Evolutionary conservation across 2,797 vertebrate genomes (phyloP), one percentile per base, ranked within the genome.

Genomic region (Garrulus glandarius): DNA sequence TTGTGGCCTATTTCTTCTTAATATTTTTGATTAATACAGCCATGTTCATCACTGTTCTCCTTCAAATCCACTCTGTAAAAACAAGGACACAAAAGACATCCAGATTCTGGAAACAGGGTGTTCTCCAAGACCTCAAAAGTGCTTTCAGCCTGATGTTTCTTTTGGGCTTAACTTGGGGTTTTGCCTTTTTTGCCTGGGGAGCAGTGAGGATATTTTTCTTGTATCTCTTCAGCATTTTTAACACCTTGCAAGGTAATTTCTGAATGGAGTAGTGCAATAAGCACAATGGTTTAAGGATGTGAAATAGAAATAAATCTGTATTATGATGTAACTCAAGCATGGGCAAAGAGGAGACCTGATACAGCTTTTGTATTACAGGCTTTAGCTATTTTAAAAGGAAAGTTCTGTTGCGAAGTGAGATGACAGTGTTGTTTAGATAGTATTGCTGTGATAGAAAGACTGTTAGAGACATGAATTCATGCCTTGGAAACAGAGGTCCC

Each of bases 161-260:
- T 89, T 96, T 99, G 53, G 99, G 99, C 32, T 98, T 99, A 94
- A 99, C 98, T 0, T 99, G 99, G 99, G 96, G 97, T 2, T 95
- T 99, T 84, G 98, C 96, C 39, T 99, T 99, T 83, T 98, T 99
- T 68, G 98, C 98, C 26, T 98, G 98, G 97, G 99, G 98, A 53
- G 97, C 98, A 0, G 94, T 97, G 50, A 97, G 87, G 95, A 96
- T 98, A 75, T 95, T 97, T 70, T 96, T 99, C 89, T 89, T 99
- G 79, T 99, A 99, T 90, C 93, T 99, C 87, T 99, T 99, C 96
- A 89, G 98, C 88, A 95, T 99, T 96, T 98, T 98, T 90, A 99
- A 99, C 97, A 98, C 98, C 47, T 96, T 99, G 32, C 99, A 99
- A 98, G 99, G 99, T 99, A 98, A 97, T 78, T 89, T 86, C 60